phyloP scores from a whole-genome alignment of 2,797 vertebrate species.

The Catamblyrhynchus diadema region DNA sequence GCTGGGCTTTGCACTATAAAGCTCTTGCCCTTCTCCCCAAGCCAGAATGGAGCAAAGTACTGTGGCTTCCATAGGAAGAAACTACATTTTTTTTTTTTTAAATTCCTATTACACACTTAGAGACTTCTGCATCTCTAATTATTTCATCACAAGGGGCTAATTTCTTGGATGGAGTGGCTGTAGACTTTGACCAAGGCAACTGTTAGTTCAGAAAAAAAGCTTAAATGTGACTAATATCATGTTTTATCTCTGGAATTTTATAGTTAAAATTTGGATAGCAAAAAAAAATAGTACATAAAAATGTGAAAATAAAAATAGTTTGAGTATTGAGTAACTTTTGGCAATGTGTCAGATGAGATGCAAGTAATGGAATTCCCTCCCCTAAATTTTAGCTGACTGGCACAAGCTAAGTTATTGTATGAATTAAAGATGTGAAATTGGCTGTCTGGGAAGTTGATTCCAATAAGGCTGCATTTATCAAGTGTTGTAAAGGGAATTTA shows the following conservation, averaged over 20 bases:
- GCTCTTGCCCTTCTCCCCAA: neutral
- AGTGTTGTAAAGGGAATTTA: neutral
- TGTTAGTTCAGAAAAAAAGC: neutral
- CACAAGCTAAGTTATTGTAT: neutral
- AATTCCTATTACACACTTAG: neutral
- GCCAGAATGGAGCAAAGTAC: neutral
- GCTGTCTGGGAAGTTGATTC: neutral
- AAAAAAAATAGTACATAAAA: neutral
- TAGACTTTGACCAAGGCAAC: neutral
- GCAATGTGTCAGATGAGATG: neutral
- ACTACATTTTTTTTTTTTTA: neutral
- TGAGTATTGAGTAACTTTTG: neutral
- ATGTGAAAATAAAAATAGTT: neutral
- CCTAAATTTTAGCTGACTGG: slow-evolving; percentile 3
- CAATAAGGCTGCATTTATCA: neutral
- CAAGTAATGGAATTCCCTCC: neutral
- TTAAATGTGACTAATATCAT: neutral
- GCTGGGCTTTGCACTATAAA: neutral
- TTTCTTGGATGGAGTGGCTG: neutral
- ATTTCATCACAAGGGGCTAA: neutral
- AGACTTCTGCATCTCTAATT: neutral
- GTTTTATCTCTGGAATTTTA: neutral
- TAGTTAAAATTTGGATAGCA: neutral
- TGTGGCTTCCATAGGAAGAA: neutral
- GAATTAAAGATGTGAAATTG: neutral